Percentiles rank a stretch among this genome's conserved stretches.
These are phyloP conservation scores for Cotesia vestalis DNA, from an alignment of 1,140 invertebrate species.

Conservation along the genomic window DNA sequence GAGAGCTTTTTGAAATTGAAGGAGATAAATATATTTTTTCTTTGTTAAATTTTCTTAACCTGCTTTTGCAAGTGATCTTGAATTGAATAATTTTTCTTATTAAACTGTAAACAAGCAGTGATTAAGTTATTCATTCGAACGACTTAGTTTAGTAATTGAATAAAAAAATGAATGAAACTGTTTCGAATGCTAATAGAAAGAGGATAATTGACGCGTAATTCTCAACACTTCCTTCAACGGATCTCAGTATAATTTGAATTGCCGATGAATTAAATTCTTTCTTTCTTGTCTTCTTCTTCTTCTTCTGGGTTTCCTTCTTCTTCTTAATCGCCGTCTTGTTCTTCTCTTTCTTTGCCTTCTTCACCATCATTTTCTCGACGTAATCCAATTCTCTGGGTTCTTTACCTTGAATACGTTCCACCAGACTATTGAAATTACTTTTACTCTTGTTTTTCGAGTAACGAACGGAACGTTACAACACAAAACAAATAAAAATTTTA, in stretches of 20 bases:
- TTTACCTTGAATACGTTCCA: conserved; percentile 1
- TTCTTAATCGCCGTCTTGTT: no score
- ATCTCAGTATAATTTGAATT: conserved; percentile 28
- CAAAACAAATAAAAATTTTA: conserved; percentile 2
- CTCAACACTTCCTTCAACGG: not conserved
- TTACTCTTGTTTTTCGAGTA: conserved; percentile 6
- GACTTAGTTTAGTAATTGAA: not conserved
- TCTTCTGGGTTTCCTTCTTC: no score
- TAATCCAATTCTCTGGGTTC: not conserved
- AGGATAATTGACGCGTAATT: conserved; percentile 13
- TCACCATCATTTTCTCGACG: no score
- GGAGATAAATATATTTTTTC: no score
- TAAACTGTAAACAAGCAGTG: conserved; percentile 3
- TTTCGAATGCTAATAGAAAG: conserved; percentile 10
- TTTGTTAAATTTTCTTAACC: not conserved
- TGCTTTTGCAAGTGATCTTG: not conserved
- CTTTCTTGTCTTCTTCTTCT: not conserved
- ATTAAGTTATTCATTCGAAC: not conserved
- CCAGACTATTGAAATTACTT: conserved; percentile 14
- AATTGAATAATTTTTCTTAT: no score
- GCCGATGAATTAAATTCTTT: conserved; percentile 23
- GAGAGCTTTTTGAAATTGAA: no score
- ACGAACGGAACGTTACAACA: conserved; percentile 2
- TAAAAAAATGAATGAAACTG: not conserved
- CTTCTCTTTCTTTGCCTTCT: no score